A percentile compares a stretch with the other conserved stretches of the same genome.
Conservation (phyloP, 2,888 invertebrate species). For the Agonopterix heracliana region DNA sequence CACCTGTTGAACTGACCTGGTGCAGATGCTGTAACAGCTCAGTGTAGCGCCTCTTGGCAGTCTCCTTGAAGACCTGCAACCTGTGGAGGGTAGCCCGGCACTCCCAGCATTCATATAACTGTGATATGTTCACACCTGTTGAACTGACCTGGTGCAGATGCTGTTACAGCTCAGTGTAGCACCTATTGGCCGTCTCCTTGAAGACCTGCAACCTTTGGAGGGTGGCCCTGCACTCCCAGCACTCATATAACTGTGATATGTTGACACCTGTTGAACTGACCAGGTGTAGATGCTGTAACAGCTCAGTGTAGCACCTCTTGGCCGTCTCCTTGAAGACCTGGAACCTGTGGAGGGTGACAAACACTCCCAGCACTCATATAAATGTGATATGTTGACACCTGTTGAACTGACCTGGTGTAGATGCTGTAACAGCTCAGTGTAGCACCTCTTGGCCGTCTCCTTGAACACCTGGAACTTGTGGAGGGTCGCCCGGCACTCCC, state of each 20-base stretch:
- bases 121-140: conserved; percentile 28
- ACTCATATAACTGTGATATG: conserved; percentile 22
- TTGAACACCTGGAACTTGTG: conserved; percentile 38
- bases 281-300: conserved; percentile 29
- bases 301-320: conserved; percentile 29
- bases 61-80: conserved; percentile 37
- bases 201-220: conserved; percentile 36
- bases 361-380: no score
- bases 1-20: conserved; percentile 28
- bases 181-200: conserved; percentile 32
- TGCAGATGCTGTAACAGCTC: conserved; percentile 29
- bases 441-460: conserved; percentile 33
- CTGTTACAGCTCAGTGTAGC: conserved; percentile 32
- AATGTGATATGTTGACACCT: no score
- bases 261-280: conserved; percentile 29
- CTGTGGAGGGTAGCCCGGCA: conserved; percentile 37
- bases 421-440: conserved; percentile 29
- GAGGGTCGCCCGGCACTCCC: conserved; percentile 50
- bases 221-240: conserved; percentile 54
- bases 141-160: conserved; percentile 24
- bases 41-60: conserved; percentile 32
- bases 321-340: conserved; percentile 38
- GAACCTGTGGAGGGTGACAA: conserved; percentile 28
- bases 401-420: conserved; percentile 21
- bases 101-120: conserved; percentile 48